Percentiles rank a stretch among this genome's conserved stretches.
These are phyloP conservation scores for Pygoscelis antarcticus DNA, from an alignment of 2,113 vertebrate genomes.

Conservation along the genomic window DNA sequence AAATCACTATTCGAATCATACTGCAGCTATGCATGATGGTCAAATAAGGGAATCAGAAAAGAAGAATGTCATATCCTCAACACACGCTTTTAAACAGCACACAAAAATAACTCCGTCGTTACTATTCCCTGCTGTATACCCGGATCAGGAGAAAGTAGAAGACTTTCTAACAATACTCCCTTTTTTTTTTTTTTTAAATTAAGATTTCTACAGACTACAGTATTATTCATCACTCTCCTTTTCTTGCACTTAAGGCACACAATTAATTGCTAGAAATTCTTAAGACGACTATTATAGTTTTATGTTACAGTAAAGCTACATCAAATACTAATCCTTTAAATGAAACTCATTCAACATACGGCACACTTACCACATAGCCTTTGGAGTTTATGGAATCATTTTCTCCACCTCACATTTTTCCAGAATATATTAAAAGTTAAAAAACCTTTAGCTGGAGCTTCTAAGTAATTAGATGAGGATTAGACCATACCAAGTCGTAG, in stretches of 20 bases:
- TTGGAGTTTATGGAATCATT: not conserved
- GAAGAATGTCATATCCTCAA: accelerated
- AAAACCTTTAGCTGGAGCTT: not conserved
- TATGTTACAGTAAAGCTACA: not conserved
- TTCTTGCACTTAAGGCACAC: not conserved
- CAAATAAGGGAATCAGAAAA: not conserved
- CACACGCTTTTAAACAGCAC: not conserved
- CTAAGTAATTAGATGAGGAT: not conserved
- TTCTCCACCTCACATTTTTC: not conserved
- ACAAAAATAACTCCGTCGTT: not conserved
- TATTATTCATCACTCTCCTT: not conserved
- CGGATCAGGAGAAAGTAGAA: not conserved
- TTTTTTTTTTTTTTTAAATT: not conserved
- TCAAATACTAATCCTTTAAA: not conserved
- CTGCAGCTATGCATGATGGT: not conserved
- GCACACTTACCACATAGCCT: not conserved
- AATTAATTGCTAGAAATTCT: not conserved
- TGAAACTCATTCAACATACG: not conserved
- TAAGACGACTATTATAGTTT: not conserved
- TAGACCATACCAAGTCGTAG: not conserved
- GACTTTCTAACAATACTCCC: not conserved
- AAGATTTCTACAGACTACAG: not conserved
- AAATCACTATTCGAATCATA: not conserved
- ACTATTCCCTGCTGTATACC: not conserved
- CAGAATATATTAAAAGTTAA: not conserved